Percentiles rank a stretch among this genome's conserved stretches.
phyloP scores from a whole-genome alignment of 1,140 invertebrate genomes.

The Bombus consobrinus region DNA sequence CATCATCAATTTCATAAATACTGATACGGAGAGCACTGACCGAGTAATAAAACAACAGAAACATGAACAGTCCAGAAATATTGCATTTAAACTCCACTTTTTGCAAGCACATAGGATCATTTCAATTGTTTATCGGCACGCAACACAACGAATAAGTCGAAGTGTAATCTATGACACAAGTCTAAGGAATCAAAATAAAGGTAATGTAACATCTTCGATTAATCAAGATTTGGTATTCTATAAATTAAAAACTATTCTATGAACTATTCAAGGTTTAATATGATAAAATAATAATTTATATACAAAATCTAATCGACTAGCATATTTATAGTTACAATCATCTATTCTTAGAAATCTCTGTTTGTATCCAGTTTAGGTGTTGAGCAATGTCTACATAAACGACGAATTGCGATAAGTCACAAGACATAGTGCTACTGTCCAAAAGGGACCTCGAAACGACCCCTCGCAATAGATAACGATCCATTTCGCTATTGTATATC shows the following conservation, averaged over 20 bases:
- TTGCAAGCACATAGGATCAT: too few species aligned
- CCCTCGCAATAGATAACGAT: conserved; percentile 83
- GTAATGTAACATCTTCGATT: not conserved
- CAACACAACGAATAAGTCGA: not conserved
- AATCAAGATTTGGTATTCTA: not conserved
- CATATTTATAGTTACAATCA: not conserved
- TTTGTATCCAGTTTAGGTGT: conserved; percentile 82
- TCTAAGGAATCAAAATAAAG: not conserved
- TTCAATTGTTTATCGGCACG: not conserved
- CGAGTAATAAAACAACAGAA: not conserved
- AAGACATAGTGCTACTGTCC: conserved; percentile 77
- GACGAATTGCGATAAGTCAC: conserved; percentile 82
- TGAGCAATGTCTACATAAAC: conserved; percentile 85
- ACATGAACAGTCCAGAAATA: not conserved
- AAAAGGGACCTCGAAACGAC: conserved; percentile 83
- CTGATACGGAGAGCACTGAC: not conserved
- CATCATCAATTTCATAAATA: conserved; percentile 8
- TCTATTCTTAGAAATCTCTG: conserved; percentile 39
- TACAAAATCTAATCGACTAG: conserved; percentile 5
- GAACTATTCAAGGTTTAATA: not conserved
- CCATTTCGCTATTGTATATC: conserved; percentile 71
- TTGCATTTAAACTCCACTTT: not conserved
- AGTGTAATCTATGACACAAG: too few species aligned
- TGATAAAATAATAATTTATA: conserved; percentile 9
- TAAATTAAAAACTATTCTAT: too few species aligned